Evolutionary conservation across 2,888 invertebrate genomes (phyloP), one percentile per base, ranked within the genome.

Genomic region (Antheraea yamamai): DNA sequence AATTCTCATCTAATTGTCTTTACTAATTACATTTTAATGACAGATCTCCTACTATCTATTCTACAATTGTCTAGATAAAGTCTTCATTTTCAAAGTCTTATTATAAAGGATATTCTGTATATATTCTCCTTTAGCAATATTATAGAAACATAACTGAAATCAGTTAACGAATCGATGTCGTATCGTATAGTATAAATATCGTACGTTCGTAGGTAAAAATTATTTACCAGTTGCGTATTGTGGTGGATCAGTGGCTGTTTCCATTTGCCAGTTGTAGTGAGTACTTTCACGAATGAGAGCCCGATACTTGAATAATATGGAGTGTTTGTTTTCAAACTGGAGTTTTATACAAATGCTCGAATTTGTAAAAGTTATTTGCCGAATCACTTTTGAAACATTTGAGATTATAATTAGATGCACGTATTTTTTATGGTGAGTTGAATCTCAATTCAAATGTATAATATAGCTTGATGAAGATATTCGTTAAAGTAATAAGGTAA

Each of bases 191-290:
- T 58, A 18, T 39, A 74, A 74, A 39, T 30, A 6, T 64, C 4
- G 30, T 47, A 58, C 20, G 75, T 80, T 76, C 20, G 39, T 83
- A 83, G 84, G 84, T 86, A 81, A 83, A 86, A 85, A 85, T 84
- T 83, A 82, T 80, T 80, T 79, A 77, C 80, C 79, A 78, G 76
- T 79, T 75, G 76, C 78, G 76, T 77, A 76, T 76, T 70, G 76
- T 78, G 72, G 74, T 72, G 26, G 26, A 14, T 79, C 77, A 79
- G 83, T 76, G 81, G 83, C 78, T 77, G 75, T 79, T 79, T 86
- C 82, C 81, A 83, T 84, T 83, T 82, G 79, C 76, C 81, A 79
- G 80, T 80, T 81, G 77, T 77, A 23, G 61, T 12, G 23, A 61
- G 61, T 66, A 79, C 75, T 77, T 79, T 77, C 79, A 80, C 77